Evolutionary conservation across 2,797 vertebrate species (phyloP).

Genomic region (Sebastes reedi): DNA sequence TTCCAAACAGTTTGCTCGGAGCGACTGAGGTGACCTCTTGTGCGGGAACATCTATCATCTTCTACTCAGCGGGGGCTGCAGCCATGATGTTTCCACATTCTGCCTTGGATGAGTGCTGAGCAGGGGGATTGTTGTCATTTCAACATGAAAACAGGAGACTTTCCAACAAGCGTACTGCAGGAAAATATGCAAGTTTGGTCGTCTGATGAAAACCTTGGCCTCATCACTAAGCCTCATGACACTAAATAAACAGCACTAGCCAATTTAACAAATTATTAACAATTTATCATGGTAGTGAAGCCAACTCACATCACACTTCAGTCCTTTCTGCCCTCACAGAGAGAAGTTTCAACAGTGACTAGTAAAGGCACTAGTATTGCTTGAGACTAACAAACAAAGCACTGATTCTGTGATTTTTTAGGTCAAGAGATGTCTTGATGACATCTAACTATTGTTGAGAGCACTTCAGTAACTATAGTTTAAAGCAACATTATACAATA

Average conservation of each 20-base stretch:
- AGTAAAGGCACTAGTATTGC: neutral
- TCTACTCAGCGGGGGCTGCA: neutral
- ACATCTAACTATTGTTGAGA: neutral
- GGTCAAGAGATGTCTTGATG: neutral
- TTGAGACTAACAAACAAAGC: neutral
- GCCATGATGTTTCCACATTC: neutral
- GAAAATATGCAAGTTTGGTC: neutral
- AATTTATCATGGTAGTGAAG: neutral
- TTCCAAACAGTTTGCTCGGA: neutral
- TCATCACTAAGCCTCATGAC: neutral
- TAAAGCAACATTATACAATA: neutral
- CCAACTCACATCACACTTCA: neutral
- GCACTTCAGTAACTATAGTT: neutral
- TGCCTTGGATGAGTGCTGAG: neutral
- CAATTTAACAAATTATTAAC: neutral
- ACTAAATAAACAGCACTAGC: neutral
- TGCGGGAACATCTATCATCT: conserved; percentile 29
- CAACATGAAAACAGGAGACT: neutral
- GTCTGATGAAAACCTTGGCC: neutral
- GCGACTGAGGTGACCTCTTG: neutral
- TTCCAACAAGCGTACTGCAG: neutral
- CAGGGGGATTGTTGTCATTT: conserved; percentile 12
- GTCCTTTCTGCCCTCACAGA: neutral
- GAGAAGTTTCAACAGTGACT: neutral
- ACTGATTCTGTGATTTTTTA: neutral